phyloP scores from a whole-genome alignment of 2,888 invertebrate species.

The Dermolepida albohirtum region DNA sequence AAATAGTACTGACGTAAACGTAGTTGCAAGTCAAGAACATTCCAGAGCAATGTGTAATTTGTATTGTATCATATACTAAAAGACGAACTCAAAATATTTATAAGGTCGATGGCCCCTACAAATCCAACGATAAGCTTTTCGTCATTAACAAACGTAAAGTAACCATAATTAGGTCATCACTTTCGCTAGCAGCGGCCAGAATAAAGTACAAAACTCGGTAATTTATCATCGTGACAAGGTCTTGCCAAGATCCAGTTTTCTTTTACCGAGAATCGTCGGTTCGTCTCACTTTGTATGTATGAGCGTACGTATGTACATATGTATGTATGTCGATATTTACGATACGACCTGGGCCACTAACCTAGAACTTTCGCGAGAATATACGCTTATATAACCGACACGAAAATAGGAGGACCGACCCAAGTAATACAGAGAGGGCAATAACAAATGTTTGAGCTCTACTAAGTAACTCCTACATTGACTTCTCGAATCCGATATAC shows the following conservation, averaged over 20 bases:
- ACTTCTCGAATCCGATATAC: constrained; percentile 9
- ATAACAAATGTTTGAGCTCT: constrained; percentile 27
- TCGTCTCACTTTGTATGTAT: constrained; percentile 13
- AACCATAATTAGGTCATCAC: constrained; percentile 28
- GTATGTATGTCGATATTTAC: background rate
- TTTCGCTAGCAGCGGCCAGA: constrained; percentile 11
- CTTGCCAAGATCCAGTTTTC: constrained; percentile 16
- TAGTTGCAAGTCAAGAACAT: too few relatives aligned
- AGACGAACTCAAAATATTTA: too few relatives aligned
- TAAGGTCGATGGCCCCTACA: too few relatives aligned
- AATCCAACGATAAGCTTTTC: too few relatives aligned
- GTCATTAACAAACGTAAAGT: too few relatives aligned
- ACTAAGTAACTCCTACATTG: too few relatives aligned
- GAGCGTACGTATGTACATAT: background rate
- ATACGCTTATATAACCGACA: constrained; percentile 30
- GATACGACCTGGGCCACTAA: constrained; percentile 27
- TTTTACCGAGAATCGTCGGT: constrained; percentile 13
- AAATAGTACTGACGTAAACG: too few relatives aligned
- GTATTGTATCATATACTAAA: too few relatives aligned
- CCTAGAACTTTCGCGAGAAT: constrained; percentile 37
- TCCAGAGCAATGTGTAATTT: too few relatives aligned
- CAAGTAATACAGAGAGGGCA: constrained; percentile 13
- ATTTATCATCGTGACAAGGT: constrained; percentile 27
- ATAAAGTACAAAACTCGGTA: constrained; percentile 9
- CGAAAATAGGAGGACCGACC: constrained; percentile 14